A percentile compares a stretch with the other conserved stretches of the same genome.
These are phyloP conservation scores for Diloba caeruleocephala DNA, from an alignment of 2,888 invertebrate species.

Conservation along the genomic window DNA sequence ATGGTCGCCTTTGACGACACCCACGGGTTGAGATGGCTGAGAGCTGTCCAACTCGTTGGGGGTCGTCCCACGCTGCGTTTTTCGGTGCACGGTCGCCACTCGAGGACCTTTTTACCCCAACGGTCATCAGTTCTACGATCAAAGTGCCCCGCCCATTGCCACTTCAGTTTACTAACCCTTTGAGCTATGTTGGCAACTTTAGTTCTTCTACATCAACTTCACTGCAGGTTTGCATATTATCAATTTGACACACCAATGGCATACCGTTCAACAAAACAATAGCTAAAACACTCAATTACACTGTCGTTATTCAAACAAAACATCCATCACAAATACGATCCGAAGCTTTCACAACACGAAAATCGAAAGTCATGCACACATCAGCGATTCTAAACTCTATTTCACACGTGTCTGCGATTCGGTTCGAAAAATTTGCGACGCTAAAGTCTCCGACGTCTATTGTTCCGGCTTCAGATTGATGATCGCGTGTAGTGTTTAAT, in stretches of 20 bases:
- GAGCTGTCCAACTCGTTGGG: no score
- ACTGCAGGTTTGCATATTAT: neutral
- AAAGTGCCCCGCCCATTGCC: no score
- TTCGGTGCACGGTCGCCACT: no score
- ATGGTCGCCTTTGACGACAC: no score
- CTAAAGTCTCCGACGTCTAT: slow-evolving; percentile 58
- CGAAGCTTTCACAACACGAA: slow-evolving; percentile 59
- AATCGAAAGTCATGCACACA: slow-evolving; percentile 71
- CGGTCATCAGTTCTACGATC: no score
- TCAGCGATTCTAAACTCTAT: slow-evolving; percentile 57
- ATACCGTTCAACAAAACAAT: slow-evolving; percentile 32
- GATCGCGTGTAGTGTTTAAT: slow-evolving; percentile 66
- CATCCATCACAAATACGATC: slow-evolving; percentile 40
- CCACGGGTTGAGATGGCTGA: no score
- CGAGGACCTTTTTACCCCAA: no score
- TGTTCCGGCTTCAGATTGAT: slow-evolving; percentile 77
- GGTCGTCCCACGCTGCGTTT: no score
- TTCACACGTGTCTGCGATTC: slow-evolving; percentile 53
- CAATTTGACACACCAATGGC: slow-evolving; percentile 8
- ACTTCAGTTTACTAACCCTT: no score
- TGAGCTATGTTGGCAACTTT: no score
- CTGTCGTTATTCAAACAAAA: slow-evolving; percentile 39
- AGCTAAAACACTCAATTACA: slow-evolving; percentile 19
- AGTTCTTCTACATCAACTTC: no score
- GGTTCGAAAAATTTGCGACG: slow-evolving; percentile 66